Percentiles rank a stretch among this genome's conserved stretches.
These are phyloP conservation scores for Philopotamus ludificatus DNA, from an alignment of 1,140 invertebrate species.

Conservation along the genomic window DNA sequence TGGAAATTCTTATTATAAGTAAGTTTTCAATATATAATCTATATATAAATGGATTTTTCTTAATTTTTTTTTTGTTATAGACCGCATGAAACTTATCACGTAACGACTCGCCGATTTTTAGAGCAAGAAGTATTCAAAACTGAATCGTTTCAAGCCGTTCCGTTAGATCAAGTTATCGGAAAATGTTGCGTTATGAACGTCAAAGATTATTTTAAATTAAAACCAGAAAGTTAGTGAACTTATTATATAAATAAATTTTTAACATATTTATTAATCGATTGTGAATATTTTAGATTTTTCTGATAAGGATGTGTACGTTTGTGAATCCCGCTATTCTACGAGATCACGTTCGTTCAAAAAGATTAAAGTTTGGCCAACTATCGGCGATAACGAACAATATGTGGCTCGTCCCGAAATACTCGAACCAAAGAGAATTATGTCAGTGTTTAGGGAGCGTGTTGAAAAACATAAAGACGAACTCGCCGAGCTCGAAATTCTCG, in stretches of 20 bases:
- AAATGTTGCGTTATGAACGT: constrained; percentile 93
- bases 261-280: constrained; percentile 17
- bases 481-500: constrained; percentile 78
- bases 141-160: constrained; percentile 79
- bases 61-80: constrained; percentile 50
- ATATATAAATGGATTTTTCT: neutral
- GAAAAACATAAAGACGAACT: constrained; percentile 90
- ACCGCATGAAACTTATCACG: constrained; percentile 93
- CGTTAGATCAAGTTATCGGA: constrained; percentile 85
- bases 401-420: constrained; percentile 51
- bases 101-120: constrained; percentile 91
- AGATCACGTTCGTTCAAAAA: constrained; percentile 88
- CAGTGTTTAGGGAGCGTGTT: constrained; percentile 88
- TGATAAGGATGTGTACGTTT: constrained; percentile 96
- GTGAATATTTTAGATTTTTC: constrained; percentile 61
- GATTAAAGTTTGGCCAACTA: constrained; percentile 84
- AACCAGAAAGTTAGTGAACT: constrained; percentile 66
- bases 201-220: constrained; percentile 91
- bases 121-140: constrained; percentile 97
- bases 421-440: constrained; percentile 84
- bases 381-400: constrained; percentile 43
- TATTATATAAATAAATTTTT: constrained; percentile 18
- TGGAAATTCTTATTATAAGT: constrained; percentile 81
- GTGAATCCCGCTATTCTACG: constrained; percentile 91
- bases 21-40: constrained; percentile 29